Evolutionary conservation across 2,113 vertebrate genomes (phyloP).

Genomic region (Cyphomyrus plagiostoma): DNA sequence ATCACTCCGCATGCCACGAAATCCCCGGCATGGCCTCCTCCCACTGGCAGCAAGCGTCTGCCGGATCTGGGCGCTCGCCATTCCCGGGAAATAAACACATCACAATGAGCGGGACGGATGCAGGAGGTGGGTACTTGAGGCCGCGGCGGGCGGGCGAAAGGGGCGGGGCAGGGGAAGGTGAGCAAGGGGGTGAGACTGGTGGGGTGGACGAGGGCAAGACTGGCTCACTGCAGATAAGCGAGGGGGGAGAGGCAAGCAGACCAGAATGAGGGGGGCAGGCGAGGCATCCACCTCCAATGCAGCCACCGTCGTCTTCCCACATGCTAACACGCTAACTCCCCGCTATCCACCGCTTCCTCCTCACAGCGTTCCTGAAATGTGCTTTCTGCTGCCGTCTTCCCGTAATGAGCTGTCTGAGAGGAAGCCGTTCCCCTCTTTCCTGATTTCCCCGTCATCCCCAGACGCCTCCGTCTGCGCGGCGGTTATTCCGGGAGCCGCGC

Average conservation of each 20-base stretch:
- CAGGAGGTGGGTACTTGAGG: not conserved
- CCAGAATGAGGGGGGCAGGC: not conserved
- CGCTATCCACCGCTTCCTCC: constrained; percentile 23
- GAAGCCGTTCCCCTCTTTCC: constrained; percentile 11
- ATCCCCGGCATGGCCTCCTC: not conserved
- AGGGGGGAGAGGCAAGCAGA: not conserved
- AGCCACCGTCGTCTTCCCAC: not conserved
- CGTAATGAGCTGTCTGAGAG: constrained; percentile 27
- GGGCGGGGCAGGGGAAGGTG: not conserved
- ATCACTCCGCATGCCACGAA: not conserved
- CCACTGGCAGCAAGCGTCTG: not conserved
- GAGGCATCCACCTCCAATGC: not conserved
- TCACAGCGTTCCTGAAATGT: constrained; percentile 12
- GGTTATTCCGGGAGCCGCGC: not conserved
- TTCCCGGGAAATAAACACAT: not conserved
- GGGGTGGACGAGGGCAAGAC: not conserved
- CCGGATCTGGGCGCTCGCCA: not conserved
- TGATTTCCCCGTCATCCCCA: not conserved
- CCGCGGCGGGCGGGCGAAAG: not conserved
- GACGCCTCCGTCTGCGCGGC: not conserved
- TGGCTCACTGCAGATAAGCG: too few relatives aligned
- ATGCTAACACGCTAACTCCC: constrained; percentile 32
- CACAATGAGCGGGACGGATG: not conserved
- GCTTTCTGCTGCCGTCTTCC: constrained; percentile 21
- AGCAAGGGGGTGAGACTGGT: not conserved